Base-by-base conservation (phyloP, 1,140 invertebrate species). In the Amphibalanus amphitrite region DNA sequence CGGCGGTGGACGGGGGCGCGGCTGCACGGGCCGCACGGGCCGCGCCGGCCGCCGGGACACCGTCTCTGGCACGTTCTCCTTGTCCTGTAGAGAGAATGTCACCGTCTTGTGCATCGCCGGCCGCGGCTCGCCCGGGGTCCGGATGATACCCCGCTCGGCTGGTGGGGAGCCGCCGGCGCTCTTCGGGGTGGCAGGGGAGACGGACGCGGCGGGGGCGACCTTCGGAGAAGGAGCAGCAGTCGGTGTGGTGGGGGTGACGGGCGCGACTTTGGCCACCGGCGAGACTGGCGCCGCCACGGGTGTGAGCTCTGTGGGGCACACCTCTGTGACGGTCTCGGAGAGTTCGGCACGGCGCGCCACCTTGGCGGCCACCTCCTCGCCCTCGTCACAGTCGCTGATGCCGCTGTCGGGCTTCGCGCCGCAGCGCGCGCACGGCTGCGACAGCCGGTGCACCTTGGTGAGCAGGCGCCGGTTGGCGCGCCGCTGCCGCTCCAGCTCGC, bases 371-470 rank as follows among this genome's bases (percentile, higher is more conserved):
- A 28, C 65, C 47, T 59, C 47, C 10, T 59, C 65, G 15, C 23
- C 28, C n/a, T 67, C 65, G 65, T 67, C 65, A 26, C 65, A 67
- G 65, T 67, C 65, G 28, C 65, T 67, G 65, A 67, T 67, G 65
- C 65, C 65, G 23, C 65, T 67, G 65, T 67, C 65, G 65, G 65
- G 65, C 23, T 67, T 67, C 10, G 65, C 28, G 3, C 65, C 65
- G 65, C 65, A 67, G 28, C 65, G 65, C 6, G 65, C 65, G 28
- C 65, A 67, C 65, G 65, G 65, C 28, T 28, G 23, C 65, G 65
- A 67, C 23, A 67, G 65, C 23, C 65, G 65, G 28, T 28, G 26
- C n/a, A 67, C 65, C 8, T 28, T 26, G 28, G n/a, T 26, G 26
- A 67, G 65, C 65, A 67, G 65, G 26, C 65, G 65, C 17, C 65